Base-by-base conservation (phyloP, 2,888 invertebrate species). In the Crepidodera aurea region DNA sequence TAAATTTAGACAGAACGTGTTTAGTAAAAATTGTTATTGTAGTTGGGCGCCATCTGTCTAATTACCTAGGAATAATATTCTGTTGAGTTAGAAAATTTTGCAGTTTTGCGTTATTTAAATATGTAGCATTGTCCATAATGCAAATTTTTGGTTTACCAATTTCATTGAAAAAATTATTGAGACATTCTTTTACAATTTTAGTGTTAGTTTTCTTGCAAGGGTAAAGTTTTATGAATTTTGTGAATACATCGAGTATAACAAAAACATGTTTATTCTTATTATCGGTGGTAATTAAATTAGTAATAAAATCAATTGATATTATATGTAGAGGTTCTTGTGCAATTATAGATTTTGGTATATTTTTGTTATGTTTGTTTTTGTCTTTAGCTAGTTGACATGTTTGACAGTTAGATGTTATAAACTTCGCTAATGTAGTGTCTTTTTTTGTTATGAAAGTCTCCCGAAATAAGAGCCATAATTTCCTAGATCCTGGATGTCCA, bases 161-260 rank as follows among this genome's bases (percentile, higher is more conserved):
- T 25, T 25, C 25, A 25, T 4, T 6, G 6, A 25, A 25, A 25
- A 25, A 25, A 4, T 25, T 25, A 25, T 3, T 25, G 3, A 25
- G 25, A 3, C 3, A 25, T 25, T 4, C 6, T 25, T 25, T 25
- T 25, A 25, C 25, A 4, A 25, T 32, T 42, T 50, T 50, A 15
- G 42, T 50, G 15, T 57, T 65, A n/a, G 42, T 50, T 32, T n/a
- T 25, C 51, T 50, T 12, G 1, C 40, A 34, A 34, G 60, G 29
- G 16, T 58, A 66, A 6, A 58, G 2, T 15, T 54, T 50, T 3
- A 54, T 34, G 13, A 51, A 63, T 57, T 63, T 63, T 51, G 66
- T 55, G 44, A 66, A 63, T 1, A 53, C 15, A 32, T 66, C 63
- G 1, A 19, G 6, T 0, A 61, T 55, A 7, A 63, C 32, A 10